phyloP scores from a whole-genome alignment of 2,113 vertebrate genomes.

The Puntigrus tetrazona region DNA sequence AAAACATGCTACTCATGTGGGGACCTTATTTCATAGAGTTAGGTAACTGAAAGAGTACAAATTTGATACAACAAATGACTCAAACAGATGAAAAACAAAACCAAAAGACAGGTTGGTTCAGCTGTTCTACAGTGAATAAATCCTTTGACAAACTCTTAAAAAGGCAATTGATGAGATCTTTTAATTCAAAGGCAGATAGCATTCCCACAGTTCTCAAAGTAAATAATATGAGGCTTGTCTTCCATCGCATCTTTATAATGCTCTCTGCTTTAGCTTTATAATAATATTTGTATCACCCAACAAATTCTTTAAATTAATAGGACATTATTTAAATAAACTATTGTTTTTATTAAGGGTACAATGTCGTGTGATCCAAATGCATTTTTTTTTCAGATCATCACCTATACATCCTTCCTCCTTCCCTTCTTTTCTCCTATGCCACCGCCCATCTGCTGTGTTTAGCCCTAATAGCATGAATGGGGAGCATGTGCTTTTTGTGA shows the following conservation, averaged over 20 bases:
- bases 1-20: too few species aligned
- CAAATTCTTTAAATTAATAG: neutral
- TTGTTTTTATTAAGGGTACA: too few species aligned
- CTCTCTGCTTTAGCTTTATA: neutral
- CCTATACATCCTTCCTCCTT: slow-evolving; percentile 33
- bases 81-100: too few species aligned
- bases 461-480: slow-evolving; percentile 62
- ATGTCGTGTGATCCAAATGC: too few species aligned
- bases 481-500: slow-evolving; percentile 46
- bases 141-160: neutral
- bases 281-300: neutral
- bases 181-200: neutral
- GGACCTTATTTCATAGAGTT: neutral
- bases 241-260: neutral
- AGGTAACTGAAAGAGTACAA: neutral
- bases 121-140: neutral
- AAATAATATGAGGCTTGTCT: neutral
- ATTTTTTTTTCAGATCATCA: slow-evolving; percentile 36
- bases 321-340: neutral
- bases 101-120: neutral
- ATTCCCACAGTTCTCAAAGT: neutral
- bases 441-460: slow-evolving; percentile 70
- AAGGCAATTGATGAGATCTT: neutral
- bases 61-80: neutral
- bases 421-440: slow-evolving; percentile 52